These are phyloP conservation scores for Malaclemys terrapin DNA, from an alignment of 2,113 vertebrate genomes.

Conservation along the genomic window DNA sequence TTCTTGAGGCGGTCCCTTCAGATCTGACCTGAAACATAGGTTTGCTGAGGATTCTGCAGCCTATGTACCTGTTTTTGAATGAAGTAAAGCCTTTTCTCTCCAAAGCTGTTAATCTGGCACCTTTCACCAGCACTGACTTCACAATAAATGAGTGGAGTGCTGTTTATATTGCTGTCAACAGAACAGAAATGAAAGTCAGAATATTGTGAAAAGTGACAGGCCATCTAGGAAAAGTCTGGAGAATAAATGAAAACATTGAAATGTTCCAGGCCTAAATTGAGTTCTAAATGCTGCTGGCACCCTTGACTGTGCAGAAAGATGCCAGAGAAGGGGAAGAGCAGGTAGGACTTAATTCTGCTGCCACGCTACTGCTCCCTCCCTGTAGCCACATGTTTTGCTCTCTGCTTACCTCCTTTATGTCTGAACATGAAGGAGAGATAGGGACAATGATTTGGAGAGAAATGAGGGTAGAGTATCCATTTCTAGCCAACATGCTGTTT, in stretches of 20 bases:
- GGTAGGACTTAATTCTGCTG: neutral
- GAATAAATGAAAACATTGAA: neutral
- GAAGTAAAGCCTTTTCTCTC: neutral
- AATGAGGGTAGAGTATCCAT: neutral
- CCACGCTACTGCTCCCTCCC: neutral
- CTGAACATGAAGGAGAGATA: neutral
- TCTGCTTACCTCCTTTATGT: neutral
- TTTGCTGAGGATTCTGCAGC: neutral
- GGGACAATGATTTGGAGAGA: neutral
- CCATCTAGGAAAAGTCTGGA: neutral
- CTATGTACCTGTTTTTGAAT: neutral
- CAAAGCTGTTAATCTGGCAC: neutral
- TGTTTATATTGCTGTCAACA: neutral
- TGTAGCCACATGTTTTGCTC: neutral
- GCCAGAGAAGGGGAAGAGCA: neutral
- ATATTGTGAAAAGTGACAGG: neutral
- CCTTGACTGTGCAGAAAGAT: neutral
- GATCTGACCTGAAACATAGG: neutral
- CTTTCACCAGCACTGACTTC: neutral
- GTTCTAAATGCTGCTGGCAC: neutral
- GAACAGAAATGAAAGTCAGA: neutral
- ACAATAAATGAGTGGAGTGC: neutral
- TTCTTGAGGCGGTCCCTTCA: neutral
- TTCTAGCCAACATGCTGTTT: neutral
- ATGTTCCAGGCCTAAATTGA: neutral